These are phyloP conservation scores for Rhamphomyia laevipes DNA, from an alignment of 2,888 invertebrate genomes.

Conservation along the genomic window DNA sequence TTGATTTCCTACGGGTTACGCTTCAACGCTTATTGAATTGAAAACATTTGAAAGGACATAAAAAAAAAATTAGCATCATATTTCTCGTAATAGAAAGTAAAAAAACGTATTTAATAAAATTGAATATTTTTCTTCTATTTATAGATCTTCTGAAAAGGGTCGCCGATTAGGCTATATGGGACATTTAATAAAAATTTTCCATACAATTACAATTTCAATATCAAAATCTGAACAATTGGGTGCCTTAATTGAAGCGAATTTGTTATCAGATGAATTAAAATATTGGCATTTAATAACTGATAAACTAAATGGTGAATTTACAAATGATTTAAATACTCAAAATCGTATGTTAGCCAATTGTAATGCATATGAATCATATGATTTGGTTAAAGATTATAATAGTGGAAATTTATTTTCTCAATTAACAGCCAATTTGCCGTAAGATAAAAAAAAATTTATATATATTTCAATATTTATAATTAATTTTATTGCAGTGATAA, in stretches of 20 bases:
- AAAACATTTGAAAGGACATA: too few species aligned
- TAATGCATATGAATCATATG: constrained; percentile 31
- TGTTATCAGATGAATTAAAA: constrained; percentile 40
- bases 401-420: constrained; percentile 20
- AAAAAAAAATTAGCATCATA: too few species aligned
- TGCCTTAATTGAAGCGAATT: constrained; percentile 42
- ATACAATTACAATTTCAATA: constrained; percentile 41
- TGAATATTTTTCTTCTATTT: constrained; percentile 3
- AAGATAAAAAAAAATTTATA: constrained; percentile 1
- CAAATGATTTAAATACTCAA: constrained; percentile 27
- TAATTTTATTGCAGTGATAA: constrained; percentile 3
- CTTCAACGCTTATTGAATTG: too few species aligned
- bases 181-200: constrained; percentile 50
- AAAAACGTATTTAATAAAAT: too few species aligned
- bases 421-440: constrained; percentile 17
- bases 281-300: constrained; percentile 36
- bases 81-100: too few species aligned
- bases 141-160: constrained; percentile 41
- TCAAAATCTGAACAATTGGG: constrained; percentile 41
- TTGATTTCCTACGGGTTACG: too few species aligned
- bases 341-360: constrained; percentile 32
- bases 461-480: too few species aligned
- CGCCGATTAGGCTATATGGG: constrained; percentile 54
- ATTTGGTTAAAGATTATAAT: constrained; percentile 27
- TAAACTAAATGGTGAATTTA: constrained; percentile 29